Conservation (phyloP, 2,888 invertebrate species). For the Chrysotoxum bicinctum region DNA sequence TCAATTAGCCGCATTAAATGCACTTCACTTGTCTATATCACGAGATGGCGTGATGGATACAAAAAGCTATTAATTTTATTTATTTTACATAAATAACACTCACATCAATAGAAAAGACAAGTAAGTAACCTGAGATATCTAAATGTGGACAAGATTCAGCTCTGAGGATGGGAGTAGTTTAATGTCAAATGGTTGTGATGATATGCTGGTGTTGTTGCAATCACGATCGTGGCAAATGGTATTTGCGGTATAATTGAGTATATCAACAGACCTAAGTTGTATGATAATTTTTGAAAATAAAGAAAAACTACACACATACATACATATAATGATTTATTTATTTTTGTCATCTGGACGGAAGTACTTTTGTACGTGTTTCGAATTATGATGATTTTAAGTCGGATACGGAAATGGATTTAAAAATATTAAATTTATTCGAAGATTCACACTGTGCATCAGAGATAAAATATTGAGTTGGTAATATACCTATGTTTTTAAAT, state of each 20-base stretch:
- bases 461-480: too few relatives aligned
- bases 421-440: background rate
- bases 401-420: conserved; percentile 43
- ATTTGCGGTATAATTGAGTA: conserved; percentile 4
- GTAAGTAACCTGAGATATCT: background rate
- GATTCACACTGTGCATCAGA: background rate
- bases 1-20: conserved; percentile 53
- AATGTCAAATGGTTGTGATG: background rate
- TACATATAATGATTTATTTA: background rate
- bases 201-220: background rate
- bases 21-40: conserved; percentile 38
- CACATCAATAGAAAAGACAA: conserved; percentile 9
- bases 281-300: background rate
- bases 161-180: background rate
- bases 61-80: conserved; percentile 48
- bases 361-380: conserved; percentile 38
- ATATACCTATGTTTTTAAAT: too few relatives aligned
- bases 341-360: conserved; percentile 50
- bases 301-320: too few relatives aligned
- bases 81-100: conserved; percentile 38
- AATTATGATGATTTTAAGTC: conserved; percentile 32
- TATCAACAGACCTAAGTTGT: background rate
- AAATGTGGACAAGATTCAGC: background rate
- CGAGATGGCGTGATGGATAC: conserved; percentile 19
- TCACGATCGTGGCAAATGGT: conserved; percentile 16